Base-by-base conservation (phyloP, 2,888 invertebrate species). In the Tipula unca region DNA sequence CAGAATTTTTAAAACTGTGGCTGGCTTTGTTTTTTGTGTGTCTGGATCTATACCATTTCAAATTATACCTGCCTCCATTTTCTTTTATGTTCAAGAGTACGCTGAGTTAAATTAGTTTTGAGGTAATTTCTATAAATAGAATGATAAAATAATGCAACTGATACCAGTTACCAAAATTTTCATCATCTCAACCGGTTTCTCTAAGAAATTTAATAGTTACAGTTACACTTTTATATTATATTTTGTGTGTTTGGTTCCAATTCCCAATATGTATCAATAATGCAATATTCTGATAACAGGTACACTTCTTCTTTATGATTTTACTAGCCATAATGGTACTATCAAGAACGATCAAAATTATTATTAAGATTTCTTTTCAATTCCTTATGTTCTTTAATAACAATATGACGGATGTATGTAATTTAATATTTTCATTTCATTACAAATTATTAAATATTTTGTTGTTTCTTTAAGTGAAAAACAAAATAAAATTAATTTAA, bases 61-160 rank as follows among this genome's bases (percentile, higher is more conserved):
- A 69, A 8, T 25, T 25, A 10, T 69, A 69, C 69, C 69, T 69
- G 69, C 25, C 69, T 25, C 69, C 69, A 69, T 69, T 69, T 69
- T 69, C 69, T 69, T 69, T 69, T 69, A 69, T 69, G 25, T 69
- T 69, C 25, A 69, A 69, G 25, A 69, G 69, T 69, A 69, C 69
- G 69, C 69, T 69, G 25, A 69, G 69, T 69, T 69, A 25, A 69
- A 69, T 69, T 69, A 69, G 69, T 69, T 69, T 69, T 69, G 69
- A 69, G 69, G 69, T 69, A 69, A 69, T 69, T 25, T 69, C 69
- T 69, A 69, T 69, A 69, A 69, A 69, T 69, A 69, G 69, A 69
- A 69, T 69, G 69, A 69, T 69, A 69, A 69, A 69, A 69, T 69
- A 69, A 69, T 69, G 69, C 69, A 69, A 69, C 69, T 69, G 69